Percentiles rank a stretch among this genome's conserved stretches.
Conservation (phyloP, 2,113 vertebrate genomes). For the Anser brachyrhynchus region DNA sequence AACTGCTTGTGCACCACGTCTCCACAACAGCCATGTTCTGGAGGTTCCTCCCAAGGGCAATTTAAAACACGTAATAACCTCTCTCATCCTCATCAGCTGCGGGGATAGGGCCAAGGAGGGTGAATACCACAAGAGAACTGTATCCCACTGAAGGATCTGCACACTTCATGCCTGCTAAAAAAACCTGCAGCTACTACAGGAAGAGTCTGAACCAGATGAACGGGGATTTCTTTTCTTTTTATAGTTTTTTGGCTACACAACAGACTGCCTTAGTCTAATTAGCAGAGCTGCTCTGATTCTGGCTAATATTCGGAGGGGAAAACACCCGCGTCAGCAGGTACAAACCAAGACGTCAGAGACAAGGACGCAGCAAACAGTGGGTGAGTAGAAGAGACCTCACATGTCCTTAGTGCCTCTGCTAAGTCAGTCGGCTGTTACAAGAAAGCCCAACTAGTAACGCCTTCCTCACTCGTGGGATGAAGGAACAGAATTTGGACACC, state of each 20-base stretch:
- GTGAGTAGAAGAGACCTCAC: not conserved
- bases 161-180: not conserved
- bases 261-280: not conserved
- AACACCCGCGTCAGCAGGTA: not conserved
- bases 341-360: not conserved
- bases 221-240: not conserved
- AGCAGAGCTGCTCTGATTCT: not conserved
- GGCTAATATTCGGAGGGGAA: not conserved
- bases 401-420: not conserved
- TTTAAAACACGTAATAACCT: not conserved
- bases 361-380: not conserved
- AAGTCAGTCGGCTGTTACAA: not conserved
- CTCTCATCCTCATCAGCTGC: not conserved
- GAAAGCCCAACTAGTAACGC: not conserved
- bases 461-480: not conserved
- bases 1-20: not conserved
- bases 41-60: not conserved
- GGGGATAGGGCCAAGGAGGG: not conserved
- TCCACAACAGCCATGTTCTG: not conserved
- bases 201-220: not conserved
- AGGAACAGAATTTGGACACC: not conserved
- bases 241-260: not conserved
- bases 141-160: not conserved
- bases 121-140: not conserved
- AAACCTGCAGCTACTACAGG: not conserved